phyloP scores from a whole-genome alignment of 2,797 vertebrate genomes.

The Myotis planiceps region DNA sequence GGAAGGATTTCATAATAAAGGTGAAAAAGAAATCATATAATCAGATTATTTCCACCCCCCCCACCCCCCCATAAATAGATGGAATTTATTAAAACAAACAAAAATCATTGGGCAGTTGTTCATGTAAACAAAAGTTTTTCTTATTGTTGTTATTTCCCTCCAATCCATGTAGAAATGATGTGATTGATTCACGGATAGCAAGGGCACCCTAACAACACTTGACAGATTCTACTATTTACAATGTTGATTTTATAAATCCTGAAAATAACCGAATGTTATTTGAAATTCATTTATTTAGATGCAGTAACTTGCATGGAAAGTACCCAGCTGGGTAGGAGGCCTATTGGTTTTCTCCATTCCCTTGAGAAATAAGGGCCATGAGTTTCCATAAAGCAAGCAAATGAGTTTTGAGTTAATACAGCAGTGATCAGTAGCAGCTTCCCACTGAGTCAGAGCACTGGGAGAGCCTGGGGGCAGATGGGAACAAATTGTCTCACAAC shows the following conservation, averaged over 20 bases:
- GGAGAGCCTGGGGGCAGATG: conserved; percentile 54
- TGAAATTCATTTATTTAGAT: conserved; percentile 50
- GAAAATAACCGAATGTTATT: conserved; percentile 10
- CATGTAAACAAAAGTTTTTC: neutral
- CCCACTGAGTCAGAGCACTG: conserved; percentile 20
- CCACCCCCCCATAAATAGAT: neutral
- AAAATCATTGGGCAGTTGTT: neutral
- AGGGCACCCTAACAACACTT: neutral
- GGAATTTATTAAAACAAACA: neutral
- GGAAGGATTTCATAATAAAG: conserved; percentile 3
- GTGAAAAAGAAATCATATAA: neutral
- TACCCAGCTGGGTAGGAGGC: neutral
- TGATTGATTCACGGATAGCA: neutral
- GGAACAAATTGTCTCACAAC: conserved; percentile 61
- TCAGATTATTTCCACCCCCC: neutral
- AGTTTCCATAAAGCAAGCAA: conserved; percentile 70
- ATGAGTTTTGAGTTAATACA: conserved; percentile 51
- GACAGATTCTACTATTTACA: neutral
- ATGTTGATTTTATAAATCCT: conserved; percentile 35
- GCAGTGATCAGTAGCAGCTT: conserved; percentile 9
- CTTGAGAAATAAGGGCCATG: conserved; percentile 59
- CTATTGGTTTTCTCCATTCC: conserved; percentile 47
- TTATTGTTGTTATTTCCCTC: neutral
- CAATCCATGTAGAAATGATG: neutral
- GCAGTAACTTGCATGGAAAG: neutral